Base-by-base conservation (phyloP, 2,888 invertebrate genomes). In the Melitaea athalia region DNA sequence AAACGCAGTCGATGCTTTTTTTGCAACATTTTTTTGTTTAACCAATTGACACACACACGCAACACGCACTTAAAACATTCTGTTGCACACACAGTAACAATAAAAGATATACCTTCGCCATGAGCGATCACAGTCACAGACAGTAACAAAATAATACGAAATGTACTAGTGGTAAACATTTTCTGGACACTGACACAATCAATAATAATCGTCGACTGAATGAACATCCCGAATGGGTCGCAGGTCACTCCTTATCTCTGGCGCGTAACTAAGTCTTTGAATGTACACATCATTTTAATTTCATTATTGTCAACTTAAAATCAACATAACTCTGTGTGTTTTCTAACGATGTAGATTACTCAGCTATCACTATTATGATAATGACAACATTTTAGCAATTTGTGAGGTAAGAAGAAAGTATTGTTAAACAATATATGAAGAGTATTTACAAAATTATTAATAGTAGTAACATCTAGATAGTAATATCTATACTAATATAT, bases 181-280 rank as follows among this genome's bases (percentile, higher is more conserved):
- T 66, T 67, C 43, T 52, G 59, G 60, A 60, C 60, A 64, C 59
- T 53, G 31, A 38, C 67, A 71, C 67, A 67, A 68, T 69, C 64
- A 63, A 61, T 61, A 64, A 62, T 55, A 66, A 63, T 64, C 52
- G 60, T 64, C 67, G 60, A 72, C 55, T 74, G 55, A 72, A 66
- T 66, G 67, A 47, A 70, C 57, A 72, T 72, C 74, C 74, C 72
- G 72, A 52, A 60, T 43, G 71, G 68, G 72, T 70, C 72, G 69
- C 66, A 71, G 74, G 74, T 70, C 74, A 71, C 33, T 45, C 15
- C 52, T 74, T 74, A 74, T 74, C 74, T 64, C 49, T 59, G 45
- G 50, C 52, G 67, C 65, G 60, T 55, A 61, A 61, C 55, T 38
- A 31, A 33, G 53, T 33, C 31, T 33, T 33, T 33, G 24, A 14